A percentile compares a stretch with the other conserved stretches of the same genome.
Evolutionary conservation across 2,888 invertebrate species (phyloP).

Genomic region (Pandemis corylana): DNA sequence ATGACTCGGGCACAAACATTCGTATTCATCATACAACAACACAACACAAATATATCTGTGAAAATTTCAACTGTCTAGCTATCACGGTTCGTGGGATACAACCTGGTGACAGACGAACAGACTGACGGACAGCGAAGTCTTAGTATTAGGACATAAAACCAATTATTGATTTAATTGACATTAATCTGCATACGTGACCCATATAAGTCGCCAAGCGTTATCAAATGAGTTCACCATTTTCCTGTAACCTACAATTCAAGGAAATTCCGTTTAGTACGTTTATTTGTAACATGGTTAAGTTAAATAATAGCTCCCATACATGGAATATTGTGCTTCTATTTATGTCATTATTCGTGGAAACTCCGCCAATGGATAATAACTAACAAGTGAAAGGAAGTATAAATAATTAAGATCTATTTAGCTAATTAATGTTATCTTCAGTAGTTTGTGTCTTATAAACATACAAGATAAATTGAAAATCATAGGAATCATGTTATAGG

Average conservation of each 20-base stretch:
- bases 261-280: not conserved
- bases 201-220: not conserved
- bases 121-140: too few relatives aligned
- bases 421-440: not conserved
- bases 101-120: too few relatives aligned
- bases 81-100: too few relatives aligned
- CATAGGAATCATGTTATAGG: too few relatives aligned
- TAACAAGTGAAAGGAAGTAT: not conserved
- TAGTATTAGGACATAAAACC: too few relatives aligned
- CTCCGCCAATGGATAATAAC: not conserved
- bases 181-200: not conserved
- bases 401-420: not conserved
- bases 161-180: not conserved
- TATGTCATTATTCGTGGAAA: not conserved
- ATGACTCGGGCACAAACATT: too few relatives aligned
- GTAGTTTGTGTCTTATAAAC: too few relatives aligned
- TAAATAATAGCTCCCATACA: not conserved
- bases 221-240: not conserved
- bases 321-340: not conserved
- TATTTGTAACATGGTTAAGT: not conserved
- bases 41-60: too few relatives aligned
- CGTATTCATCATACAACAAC: too few relatives aligned
- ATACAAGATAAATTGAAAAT: too few relatives aligned
- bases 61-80: too few relatives aligned
- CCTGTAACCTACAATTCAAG: not conserved